Evolutionary conservation across 2,888 invertebrate genomes (phyloP), one percentile per base, ranked within the genome.

Genomic region (Coenonympha arcania): DNA sequence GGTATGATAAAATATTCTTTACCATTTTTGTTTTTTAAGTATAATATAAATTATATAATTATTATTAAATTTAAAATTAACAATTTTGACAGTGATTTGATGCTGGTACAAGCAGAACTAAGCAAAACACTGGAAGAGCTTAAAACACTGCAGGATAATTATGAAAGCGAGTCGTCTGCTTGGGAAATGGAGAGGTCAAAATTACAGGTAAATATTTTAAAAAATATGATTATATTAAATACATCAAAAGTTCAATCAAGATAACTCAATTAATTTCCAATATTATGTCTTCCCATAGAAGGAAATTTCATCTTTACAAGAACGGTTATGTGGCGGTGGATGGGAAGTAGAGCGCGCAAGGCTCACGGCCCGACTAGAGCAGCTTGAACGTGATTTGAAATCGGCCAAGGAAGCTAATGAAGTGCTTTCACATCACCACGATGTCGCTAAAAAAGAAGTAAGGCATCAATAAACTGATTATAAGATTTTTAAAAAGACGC

Each of bases 351-450:
- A 94, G 69, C 89, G 89, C 48, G 89, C 89, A 42, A 87, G 92
- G 52, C 79, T 94, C 3, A 91, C 90, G 66, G 89, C 91, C 30
- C 87, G 90, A 41, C 78, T 95, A 40, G 91, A 92, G 30, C 93
- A 95, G 62, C 90, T 92, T 58, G 91, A 91, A 58, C 89, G 89
- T 4, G 93, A 95, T 60, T 87, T 93, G 49, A 78, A 92, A 39
- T 90, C 89, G 39, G 90, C 90, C 41, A 91, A 93, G 67, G 93
- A 94, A 63, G 91, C 94, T 69, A 88, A 92, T 55, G 90, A 92
- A 51, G 92, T 92, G 56, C 76, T 93, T 64, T 88, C 71, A 15
- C 93, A 95, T 66, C 92, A 95, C 70, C 89, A 93, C 58, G 91
- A 93, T 51, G 90, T 90, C 60, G 83, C 91, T 65, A 91, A 80